Evolutionary conservation across 2,797 vertebrate species (phyloP).

Genomic region (Lates japonicus): DNA sequence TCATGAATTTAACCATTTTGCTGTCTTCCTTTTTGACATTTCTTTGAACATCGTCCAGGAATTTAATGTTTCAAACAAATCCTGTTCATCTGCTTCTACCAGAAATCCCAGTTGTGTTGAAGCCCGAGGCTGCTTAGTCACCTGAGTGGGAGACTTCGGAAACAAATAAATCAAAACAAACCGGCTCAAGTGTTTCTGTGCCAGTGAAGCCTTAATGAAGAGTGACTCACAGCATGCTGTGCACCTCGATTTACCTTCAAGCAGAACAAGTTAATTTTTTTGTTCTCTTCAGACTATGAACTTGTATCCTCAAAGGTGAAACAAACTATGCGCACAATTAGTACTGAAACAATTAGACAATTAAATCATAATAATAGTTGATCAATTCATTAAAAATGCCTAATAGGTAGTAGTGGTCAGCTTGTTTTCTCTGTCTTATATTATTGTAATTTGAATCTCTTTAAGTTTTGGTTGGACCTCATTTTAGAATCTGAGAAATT

Average conservation of each 20-base stretch:
- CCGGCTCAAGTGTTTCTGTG: constrained; percentile 26
- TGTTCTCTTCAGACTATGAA: not conserved
- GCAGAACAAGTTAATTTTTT: constrained; percentile 2
- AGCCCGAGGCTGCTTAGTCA: constrained; percentile 33
- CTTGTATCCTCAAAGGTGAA: not conserved
- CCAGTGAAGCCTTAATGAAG: constrained; percentile 22
- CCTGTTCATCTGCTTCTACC: not conserved
- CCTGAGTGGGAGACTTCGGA: constrained; percentile 19
- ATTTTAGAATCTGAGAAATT: not conserved
- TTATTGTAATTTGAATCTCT: not conserved
- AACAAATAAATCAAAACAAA: constrained; percentile 36
- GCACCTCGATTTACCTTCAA: constrained; percentile 19
- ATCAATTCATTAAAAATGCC: not conserved
- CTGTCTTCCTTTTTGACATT: not conserved
- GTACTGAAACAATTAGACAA: not conserved
- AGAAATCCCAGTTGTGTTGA: constrained; percentile 1
- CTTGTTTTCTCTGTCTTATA: not conserved
- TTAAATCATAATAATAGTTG: not conserved
- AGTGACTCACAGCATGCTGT: constrained; percentile 22
- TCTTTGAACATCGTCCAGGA: not conserved
- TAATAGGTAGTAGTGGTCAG: no score
- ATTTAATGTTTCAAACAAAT: not conserved
- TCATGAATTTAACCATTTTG: not conserved
- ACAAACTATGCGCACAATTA: not conserved
- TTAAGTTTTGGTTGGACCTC: not conserved